Evolutionary conservation across 2,888 invertebrate species (phyloP), one percentile per base, ranked within the genome.

Genomic region (Leucophenga montana): DNA sequence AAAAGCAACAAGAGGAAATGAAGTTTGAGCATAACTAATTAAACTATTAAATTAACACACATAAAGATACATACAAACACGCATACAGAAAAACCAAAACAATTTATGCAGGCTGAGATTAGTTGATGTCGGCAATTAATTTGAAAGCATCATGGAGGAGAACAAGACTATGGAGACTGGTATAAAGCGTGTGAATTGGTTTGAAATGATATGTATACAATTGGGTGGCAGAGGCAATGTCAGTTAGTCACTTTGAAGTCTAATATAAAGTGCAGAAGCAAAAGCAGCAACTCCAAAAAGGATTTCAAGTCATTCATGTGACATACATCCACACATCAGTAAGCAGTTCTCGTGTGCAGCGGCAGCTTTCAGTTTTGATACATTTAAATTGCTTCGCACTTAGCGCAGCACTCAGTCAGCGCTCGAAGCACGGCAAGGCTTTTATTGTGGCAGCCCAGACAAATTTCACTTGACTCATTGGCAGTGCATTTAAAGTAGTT

Each of bases 391-490:
- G 39, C 39, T 39, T 39, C 39, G 11, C 39, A 39, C 39, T 39
- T 39, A 39, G 39, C 11, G 9, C 8, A 39, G 39, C 11, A 39
- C 39, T 39, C 39, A 39, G 39, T 11, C 39, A 39, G 39, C 4
- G 50, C 50, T 50, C 3, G 16, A 18, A 50, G 50, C 6, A 46
- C 46, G 3, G 27, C 27, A 27, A 27, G 27, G 27, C 27, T 27
- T 27, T 27, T 4, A 27, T 27, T 27, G 27, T 75, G 77, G 74
- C 81, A 82, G 77, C 75, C 78, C 77, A 78, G 81, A 81, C 81
- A 82, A 82, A 82, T 82, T 82, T 76, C 79, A 80, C 77, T 80
- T 79, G 71, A 73, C 74, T 77, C 80, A 78, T 78, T 79, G 75
- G 68, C 76, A 78, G 75, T 13, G 18, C 18, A 4, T 1, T n/a